A percentile compares a stretch with the other conserved stretches of the same genome.
These are phyloP conservation scores for Heliothis subflexa DNA, from an alignment of 1,140 invertebrate genomes.

Conservation along the genomic window DNA sequence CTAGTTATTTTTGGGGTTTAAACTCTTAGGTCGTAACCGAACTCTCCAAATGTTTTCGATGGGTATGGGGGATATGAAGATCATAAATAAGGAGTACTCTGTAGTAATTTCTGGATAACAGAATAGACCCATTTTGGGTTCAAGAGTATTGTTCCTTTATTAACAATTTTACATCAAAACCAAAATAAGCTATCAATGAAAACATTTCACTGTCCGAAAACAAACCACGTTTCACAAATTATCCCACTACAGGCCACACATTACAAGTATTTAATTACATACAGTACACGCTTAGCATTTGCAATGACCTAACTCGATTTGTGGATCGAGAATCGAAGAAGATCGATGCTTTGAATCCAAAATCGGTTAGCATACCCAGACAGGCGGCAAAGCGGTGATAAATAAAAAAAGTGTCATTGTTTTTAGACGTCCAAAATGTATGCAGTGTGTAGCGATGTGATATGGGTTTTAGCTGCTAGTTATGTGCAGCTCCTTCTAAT, in stretches of 20 bases:
- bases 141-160: too few relatives aligned
- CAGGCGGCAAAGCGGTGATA: conserved; percentile 7
- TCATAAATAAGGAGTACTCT: too few relatives aligned
- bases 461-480: neutral
- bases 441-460: neutral
- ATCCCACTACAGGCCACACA: conserved; percentile 4
- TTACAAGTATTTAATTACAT: conserved; percentile 36
- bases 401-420: conserved; percentile 34
- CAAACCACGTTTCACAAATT: conserved; percentile 20
- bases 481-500: neutral
- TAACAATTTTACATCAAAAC: neutral
- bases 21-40: too few relatives aligned
- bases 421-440: conserved; percentile 1
- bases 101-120: too few relatives aligned
- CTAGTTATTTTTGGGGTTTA: too few relatives aligned
- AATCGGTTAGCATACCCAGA: conserved; percentile 32
- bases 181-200: neutral
- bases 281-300: conserved; percentile 4
- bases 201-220: neutral
- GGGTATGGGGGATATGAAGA: too few relatives aligned
- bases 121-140: too few relatives aligned
- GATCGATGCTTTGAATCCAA: conserved; percentile 34
- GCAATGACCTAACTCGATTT: conserved; percentile 7
- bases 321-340: conserved; percentile 29
- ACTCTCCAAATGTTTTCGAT: too few relatives aligned